Evolutionary conservation across 1,140 invertebrate genomes (phyloP), one percentile per base, ranked within the genome.

Genomic region (Caenorhabditis inopinata): DNA sequence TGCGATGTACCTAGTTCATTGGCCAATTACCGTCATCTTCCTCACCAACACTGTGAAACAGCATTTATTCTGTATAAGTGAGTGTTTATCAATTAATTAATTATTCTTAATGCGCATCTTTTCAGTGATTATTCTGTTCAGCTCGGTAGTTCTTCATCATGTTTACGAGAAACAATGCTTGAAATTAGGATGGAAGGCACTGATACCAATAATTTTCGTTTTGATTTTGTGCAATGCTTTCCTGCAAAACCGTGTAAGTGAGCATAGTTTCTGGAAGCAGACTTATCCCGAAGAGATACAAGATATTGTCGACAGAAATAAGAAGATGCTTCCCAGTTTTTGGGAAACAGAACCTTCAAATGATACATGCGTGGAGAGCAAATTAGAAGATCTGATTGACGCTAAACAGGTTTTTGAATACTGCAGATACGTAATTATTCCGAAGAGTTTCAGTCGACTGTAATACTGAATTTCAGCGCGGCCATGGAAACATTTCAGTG

Each of bases 21-120:
- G 78, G 78, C 78, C 78, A 35, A 45, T 79, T 32, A 79, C 74
- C 18, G 23, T 25, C 18, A 79, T 38, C 74, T 68, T 78, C 16
- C 27, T 35, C 1, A n/a, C 23, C 11, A 18, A 29, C 18, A 62
- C 18, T 2, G 7, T 25, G 18, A 47, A 18, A 18, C 23, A 32
- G 27, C 35, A 42, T 46, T 16, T 53, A 14, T 62, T 62, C 21
- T 58, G 76, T 46, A 78, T 68, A 4, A 32, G 49, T 38, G 16
- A 76, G 75, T 29, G n/a, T n/a, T n/a, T n/a, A 18, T n/a, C 29
- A n/a, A 12, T 42, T 7, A 14, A 42, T 42, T 42, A 7, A 42
- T 42, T 42, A 5, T 42, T 7, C 14, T 42, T 14, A 42, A 42
- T 42, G n/a, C n/a, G 2, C 25, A 23, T 35, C 4, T n/a, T 78